Evolutionary conservation across 1,140 invertebrate species (phyloP), one percentile per base, ranked within the genome.

Genomic region (Bombus confusus): DNA sequence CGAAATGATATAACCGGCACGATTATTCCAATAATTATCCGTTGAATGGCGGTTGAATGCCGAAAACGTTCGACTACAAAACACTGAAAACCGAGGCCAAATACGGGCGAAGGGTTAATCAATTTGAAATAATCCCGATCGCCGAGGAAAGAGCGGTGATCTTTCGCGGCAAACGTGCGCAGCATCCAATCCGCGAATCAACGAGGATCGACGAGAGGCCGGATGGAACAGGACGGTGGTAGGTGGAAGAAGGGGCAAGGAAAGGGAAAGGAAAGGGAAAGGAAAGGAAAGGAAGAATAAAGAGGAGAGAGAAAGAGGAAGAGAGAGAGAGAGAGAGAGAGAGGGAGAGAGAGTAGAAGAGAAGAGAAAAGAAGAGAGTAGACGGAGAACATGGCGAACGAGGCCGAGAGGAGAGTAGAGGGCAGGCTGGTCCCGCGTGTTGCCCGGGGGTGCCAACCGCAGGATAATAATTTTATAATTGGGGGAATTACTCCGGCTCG

Each of bases 381-480:
- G 80, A 83, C 86, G 88, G 86, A 79, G 88, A 92, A 90, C 75
- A 92, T 85, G 91, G 92, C 88, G 89, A 87, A 89, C 86, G 90
- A 92, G 92, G 87, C 86, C 84, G 91, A 92, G 91, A 90, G 88
- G 87, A 90, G 88, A 81, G 31, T 41, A 77, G 85, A 90, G 90
- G 68, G 15, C 80, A 86, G 88, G 74, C 75, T 91, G 91, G 91
- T 89, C 90, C 88, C 91, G 93, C 92, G 93, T 94, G 94, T 94
- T 94, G 93, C 94, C 94, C 91, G 93, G 91, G 94, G 94, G 94
- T 95, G 94, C 93, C 93, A 94, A 95, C 94, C 94, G 93, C 93
- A 95, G 93, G 94, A 95, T 95, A 94, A 95, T 95, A 95, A 95
- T 95, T 94, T 95, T 94, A 95, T 95, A 95, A 95, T 94, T 95